Evolutionary conservation across 2,113 vertebrate species (phyloP).

Genomic region (Brachyhypopomus occidentalis): DNA sequence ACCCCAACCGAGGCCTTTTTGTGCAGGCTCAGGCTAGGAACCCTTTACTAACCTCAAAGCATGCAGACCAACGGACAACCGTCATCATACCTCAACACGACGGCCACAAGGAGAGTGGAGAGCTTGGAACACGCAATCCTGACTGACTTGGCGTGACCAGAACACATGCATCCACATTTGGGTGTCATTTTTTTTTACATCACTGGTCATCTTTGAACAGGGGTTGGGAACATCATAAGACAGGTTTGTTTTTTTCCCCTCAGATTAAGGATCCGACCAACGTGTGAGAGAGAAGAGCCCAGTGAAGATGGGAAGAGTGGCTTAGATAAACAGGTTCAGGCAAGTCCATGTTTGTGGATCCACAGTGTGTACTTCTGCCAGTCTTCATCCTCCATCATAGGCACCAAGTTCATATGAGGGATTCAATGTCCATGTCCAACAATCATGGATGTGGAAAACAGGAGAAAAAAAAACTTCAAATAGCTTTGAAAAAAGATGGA

Average conservation of each 20-base stretch:
- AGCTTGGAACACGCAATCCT: constrained; percentile 17
- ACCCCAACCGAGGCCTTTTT: neutral
- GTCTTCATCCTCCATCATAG: constrained; percentile 57
- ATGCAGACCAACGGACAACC: neutral
- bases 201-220: constrained; percentile 28
- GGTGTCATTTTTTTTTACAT: constrained; percentile 25
- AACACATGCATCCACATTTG: neutral
- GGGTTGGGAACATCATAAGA: neutral
- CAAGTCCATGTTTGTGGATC: constrained; percentile 29
- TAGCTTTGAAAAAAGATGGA: too few relatives aligned
- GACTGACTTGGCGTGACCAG: neutral
- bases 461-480: neutral
- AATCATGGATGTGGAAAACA: neutral
- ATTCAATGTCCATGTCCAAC: constrained; percentile 31
- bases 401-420: constrained; percentile 52
- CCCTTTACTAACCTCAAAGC: neutral
- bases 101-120: neutral
- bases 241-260: constrained; percentile 42
- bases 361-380: constrained; percentile 49
- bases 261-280: constrained; percentile 22
- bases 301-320: neutral
- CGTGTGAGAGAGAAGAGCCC: constrained; percentile 11
- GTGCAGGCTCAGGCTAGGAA: neutral
- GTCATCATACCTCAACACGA: neutral
- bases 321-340: constrained; percentile 18